A percentile compares a stretch with the other conserved stretches of the same genome.
These are phyloP conservation scores for Drosophila acutilabella DNA, from an alignment of 2,888 invertebrate species.

Conservation along the genomic window DNA sequence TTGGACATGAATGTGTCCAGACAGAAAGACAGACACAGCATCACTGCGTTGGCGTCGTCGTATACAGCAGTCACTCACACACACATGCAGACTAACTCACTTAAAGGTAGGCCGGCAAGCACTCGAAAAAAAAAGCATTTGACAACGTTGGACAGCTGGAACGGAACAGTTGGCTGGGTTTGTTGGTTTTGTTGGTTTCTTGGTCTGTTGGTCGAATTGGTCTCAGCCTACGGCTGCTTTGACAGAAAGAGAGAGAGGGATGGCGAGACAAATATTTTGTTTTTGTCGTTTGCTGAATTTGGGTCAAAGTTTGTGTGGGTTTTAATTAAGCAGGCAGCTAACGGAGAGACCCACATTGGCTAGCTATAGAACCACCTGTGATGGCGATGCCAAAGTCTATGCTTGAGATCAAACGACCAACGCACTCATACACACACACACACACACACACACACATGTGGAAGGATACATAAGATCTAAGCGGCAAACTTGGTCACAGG, in stretches of 20 bases:
- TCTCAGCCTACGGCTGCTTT: slow-evolving; percentile 59
- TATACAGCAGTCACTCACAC: slow-evolving; percentile 64
- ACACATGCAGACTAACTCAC: slow-evolving; percentile 11
- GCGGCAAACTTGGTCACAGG: no score
- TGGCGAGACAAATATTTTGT: slow-evolving; percentile 36
- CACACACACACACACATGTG: slow-evolving; percentile 8
- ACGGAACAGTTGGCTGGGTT: slow-evolving; percentile 40
- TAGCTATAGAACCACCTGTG: slow-evolving; percentile 48
- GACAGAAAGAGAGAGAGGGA: slow-evolving; percentile 19
- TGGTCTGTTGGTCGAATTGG: slow-evolving; percentile 45
- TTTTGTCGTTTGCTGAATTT: slow-evolving; percentile 54
- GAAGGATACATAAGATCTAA: no score
- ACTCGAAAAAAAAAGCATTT: slow-evolving; percentile 33
- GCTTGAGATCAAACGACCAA: slow-evolving; percentile 40
- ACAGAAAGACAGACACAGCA: slow-evolving; percentile 39
- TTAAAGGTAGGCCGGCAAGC: slow-evolving; percentile 16
- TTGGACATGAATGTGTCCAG: slow-evolving; percentile 53
- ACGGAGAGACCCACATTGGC: slow-evolving; percentile 60
- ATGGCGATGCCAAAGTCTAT: slow-evolving; percentile 25
- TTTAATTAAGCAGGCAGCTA: slow-evolving; percentile 71
- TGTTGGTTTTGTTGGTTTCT: slow-evolving; percentile 29
- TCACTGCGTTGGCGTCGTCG: slow-evolving; percentile 67
- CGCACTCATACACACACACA: slow-evolving; percentile 20
- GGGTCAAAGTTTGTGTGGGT: slow-evolving; percentile 78
- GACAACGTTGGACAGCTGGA: slow-evolving; percentile 52